Percentiles rank a stretch among this genome's conserved stretches.
These are phyloP conservation scores for Siniperca knerii DNA, from an alignment of 2,113 vertebrate genomes.

Conservation along the genomic window DNA sequence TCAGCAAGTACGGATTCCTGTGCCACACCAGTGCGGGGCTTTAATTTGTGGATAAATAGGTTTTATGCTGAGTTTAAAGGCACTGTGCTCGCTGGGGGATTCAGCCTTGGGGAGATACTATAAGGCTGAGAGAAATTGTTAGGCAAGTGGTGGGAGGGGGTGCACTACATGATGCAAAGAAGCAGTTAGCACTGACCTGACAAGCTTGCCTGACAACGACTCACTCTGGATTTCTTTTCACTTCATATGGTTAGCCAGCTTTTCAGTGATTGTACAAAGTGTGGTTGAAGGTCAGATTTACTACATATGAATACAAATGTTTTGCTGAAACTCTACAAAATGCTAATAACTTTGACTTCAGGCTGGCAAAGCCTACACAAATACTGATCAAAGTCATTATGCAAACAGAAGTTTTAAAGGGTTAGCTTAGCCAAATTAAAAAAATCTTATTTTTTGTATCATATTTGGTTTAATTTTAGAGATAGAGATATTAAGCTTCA, in stretches of 20 bases:
- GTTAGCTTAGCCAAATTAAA: background rate
- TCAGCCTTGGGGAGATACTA: constrained; percentile 63
- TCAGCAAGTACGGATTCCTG: constrained; percentile 57
- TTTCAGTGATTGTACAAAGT: constrained; percentile 7
- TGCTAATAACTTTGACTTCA: background rate
- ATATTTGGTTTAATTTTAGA: background rate
- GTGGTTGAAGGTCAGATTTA: constrained; percentile 11
- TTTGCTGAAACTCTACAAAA: background rate
- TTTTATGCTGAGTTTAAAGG: constrained; percentile 83
- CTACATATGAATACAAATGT: background rate
- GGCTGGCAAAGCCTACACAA: background rate
- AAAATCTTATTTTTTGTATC: background rate
- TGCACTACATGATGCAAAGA: constrained; percentile 56
- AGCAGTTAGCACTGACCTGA: constrained; percentile 57
- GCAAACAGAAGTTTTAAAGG: background rate
- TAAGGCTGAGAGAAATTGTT: constrained; percentile 64
- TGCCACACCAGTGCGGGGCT: constrained; percentile 59
- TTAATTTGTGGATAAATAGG: constrained; percentile 81
- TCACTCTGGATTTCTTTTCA: constrained; percentile 25
- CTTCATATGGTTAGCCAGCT: constrained; percentile 2
- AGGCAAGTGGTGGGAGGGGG: constrained; percentile 16
- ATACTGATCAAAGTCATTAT: background rate
- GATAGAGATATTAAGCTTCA: background rate
- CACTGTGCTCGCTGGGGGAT: constrained; percentile 64
- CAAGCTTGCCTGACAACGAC: constrained; percentile 22